phyloP scores from a whole-genome alignment of 2,797 vertebrate species.

The Molossus alvarezi region DNA sequence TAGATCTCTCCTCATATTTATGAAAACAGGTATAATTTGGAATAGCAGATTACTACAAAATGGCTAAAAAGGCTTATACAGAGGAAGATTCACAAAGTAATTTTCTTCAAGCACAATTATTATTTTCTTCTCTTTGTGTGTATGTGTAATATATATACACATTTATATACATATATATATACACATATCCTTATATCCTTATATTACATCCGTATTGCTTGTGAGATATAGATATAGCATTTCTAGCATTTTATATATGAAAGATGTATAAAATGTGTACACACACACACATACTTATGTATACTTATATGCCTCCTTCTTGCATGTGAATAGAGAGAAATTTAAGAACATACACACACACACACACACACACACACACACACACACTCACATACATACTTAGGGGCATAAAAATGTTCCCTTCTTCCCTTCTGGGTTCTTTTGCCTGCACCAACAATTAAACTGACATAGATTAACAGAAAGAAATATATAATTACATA shows the following conservation, averaged over 20 bases:
- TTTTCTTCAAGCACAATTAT: neutral
- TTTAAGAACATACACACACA: neutral
- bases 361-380: too few species aligned
- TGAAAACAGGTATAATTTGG: slow-evolving; percentile 72
- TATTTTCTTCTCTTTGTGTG: neutral
- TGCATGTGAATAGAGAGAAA: neutral
- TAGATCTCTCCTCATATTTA: slow-evolving; percentile 66
- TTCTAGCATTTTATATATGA: neutral
- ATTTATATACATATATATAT: neutral
- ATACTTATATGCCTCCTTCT: neutral
- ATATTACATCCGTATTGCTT: neutral
- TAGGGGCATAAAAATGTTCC: neutral
- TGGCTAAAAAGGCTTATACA: slow-evolving; percentile 44
- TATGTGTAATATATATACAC: neutral
- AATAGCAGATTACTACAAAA: slow-evolving; percentile 63
- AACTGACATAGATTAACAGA: neutral
- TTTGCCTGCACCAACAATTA: neutral
- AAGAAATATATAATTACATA: neutral
- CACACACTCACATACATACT: neutral
- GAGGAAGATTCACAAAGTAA: neutral
- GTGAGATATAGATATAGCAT: neutral
- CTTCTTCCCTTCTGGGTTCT: neutral
- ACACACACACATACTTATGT: neutral
- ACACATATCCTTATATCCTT: neutral
- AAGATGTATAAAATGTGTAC: too few species aligned